Evolutionary conservation across 2,113 vertebrate genomes (phyloP).

Genomic region (Amia ocellicauda): DNA sequence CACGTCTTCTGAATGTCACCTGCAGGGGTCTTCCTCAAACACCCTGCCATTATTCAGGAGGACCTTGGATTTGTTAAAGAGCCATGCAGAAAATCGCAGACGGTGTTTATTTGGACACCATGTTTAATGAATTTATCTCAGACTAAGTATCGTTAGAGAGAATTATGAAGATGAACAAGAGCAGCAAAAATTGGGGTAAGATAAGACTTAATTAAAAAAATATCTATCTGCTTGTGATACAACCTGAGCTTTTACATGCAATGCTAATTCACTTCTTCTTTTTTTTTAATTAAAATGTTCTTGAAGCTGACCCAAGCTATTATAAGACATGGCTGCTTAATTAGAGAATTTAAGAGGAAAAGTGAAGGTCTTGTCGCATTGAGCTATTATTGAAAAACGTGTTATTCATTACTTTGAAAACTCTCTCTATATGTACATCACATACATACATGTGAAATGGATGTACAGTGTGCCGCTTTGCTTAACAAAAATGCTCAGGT

Average conservation of each 20-base stretch:
- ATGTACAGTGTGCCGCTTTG: too few relatives aligned
- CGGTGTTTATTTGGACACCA: neutral
- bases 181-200: constrained; percentile 51
- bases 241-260: constrained; percentile 38
- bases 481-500: neutral
- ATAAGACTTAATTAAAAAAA: constrained; percentile 76
- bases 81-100: too few relatives aligned
- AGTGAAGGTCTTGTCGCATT: constrained; percentile 11
- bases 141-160: constrained; percentile 39
- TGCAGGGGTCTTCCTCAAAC: too few relatives aligned
- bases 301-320: constrained; percentile 60
- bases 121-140: constrained; percentile 15
- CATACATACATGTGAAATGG: too few relatives aligned
- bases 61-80: too few relatives aligned
- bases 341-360: constrained; percentile 45
- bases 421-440: too few relatives aligned
- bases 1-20: too few relatives aligned
- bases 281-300: constrained; percentile 65
- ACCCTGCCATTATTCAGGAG: too few relatives aligned
- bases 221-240: constrained; percentile 50
- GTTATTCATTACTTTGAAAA: too few relatives aligned
- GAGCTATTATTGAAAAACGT: constrained; percentile 3
- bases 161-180: constrained; percentile 54
- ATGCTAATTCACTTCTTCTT: constrained; percentile 53
- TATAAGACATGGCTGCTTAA: constrained; percentile 59